Evolutionary conservation across 2,113 vertebrate genomes (phyloP).

Genomic region (Daboia siamensis): DNA sequence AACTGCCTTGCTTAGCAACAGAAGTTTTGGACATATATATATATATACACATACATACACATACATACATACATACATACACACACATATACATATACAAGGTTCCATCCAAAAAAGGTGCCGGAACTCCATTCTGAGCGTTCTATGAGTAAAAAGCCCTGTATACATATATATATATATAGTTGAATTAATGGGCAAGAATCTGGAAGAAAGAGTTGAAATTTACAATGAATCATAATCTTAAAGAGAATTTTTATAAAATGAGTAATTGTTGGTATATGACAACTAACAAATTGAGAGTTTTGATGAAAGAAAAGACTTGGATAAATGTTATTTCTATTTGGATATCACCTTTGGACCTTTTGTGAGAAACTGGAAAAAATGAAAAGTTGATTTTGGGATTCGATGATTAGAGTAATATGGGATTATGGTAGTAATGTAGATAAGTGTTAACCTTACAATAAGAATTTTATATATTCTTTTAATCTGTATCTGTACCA

Average conservation of each 20-base stretch:
- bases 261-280: neutral
- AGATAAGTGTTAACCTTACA: neutral
- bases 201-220: neutral
- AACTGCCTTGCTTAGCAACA: too few species aligned
- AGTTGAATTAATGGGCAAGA: neutral
- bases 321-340: neutral
- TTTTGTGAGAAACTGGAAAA: neutral
- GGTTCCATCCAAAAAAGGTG: too few species aligned
- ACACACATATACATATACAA: too few species aligned
- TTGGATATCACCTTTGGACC: neutral
- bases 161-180: neutral
- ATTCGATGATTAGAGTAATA: neutral
- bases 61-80: too few species aligned
- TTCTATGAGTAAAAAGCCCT: too few species aligned
- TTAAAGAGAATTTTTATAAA: neutral
- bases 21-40: too few species aligned
- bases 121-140: too few species aligned
- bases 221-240: neutral
- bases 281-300: neutral
- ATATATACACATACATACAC: too few species aligned
- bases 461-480: neutral
- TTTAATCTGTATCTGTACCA: neutral
- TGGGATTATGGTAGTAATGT: neutral
- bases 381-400: neutral
- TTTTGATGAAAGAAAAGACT: neutral